Percentiles rank a stretch among this genome's conserved stretches.
Evolutionary conservation across 2,797 vertebrate genomes (phyloP).

Genomic region (Mallotus villosus): DNA sequence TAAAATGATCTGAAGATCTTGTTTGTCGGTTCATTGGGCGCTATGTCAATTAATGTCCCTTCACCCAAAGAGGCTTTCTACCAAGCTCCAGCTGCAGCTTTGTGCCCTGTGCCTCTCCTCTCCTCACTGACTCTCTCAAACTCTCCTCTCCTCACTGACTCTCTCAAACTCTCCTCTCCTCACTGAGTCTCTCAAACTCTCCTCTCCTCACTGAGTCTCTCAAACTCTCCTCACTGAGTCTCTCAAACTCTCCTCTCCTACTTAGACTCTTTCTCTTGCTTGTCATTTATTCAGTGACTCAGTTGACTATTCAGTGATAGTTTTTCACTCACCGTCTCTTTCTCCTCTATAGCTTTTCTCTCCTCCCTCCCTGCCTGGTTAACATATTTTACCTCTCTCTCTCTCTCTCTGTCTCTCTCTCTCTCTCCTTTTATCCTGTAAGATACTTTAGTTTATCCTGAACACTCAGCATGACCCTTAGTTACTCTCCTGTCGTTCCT

Average conservation of each 20-base stretch:
- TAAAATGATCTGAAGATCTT: neutral
- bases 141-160: too few relatives aligned
- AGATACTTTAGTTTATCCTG: too few relatives aligned
- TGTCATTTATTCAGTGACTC: conserved; percentile 28
- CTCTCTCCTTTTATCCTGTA: neutral
- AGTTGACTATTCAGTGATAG: conserved; percentile 13
- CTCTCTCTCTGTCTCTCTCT: neutral
- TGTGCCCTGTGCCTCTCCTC: too few relatives aligned
- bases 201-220: too few relatives aligned
- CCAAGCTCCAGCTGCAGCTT: neutral
- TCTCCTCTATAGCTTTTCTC: conserved; percentile 42
- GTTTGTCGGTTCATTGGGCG: neutral
- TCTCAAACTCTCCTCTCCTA: too few relatives aligned
- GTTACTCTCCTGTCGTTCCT: neutral
- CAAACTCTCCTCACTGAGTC: too few relatives aligned
- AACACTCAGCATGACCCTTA: neutral
- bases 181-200: too few relatives aligned
- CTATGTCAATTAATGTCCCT: neutral
- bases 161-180: too few relatives aligned
- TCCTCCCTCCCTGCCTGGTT: conserved; percentile 26
- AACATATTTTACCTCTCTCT: conserved; percentile 12
- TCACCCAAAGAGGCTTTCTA: neutral
- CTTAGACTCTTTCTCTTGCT: conserved; percentile 16
- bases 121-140: too few relatives aligned
- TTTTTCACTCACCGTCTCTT: neutral